Conservation (phyloP, 30 jellyfish, hydroid and myxozoan species). For the Catostylus mosaicus region DNA sequence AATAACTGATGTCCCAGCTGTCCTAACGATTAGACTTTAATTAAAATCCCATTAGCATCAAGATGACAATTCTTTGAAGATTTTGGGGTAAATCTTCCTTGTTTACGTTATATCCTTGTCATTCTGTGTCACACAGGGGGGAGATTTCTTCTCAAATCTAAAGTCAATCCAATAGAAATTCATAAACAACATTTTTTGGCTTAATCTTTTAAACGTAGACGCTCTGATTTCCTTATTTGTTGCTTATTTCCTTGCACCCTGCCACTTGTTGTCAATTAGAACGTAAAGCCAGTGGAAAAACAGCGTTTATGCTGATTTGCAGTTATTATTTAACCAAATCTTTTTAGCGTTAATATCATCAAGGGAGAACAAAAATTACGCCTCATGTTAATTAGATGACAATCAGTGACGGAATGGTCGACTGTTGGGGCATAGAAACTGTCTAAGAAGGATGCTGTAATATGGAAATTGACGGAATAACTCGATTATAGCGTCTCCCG, state of each 20-base stretch:
- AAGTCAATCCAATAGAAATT: background rate
- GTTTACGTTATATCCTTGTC: conserved; percentile 3
- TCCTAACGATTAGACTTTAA: conserved; percentile 16
- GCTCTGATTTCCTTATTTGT: conserved; percentile 25
- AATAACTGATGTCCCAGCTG: conserved; percentile 32
- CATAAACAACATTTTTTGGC: conserved; percentile 5
- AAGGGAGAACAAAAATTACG: conserved; percentile 14
- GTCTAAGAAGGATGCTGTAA: conserved; percentile 49
- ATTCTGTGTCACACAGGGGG: conserved; percentile 36
- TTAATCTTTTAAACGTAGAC: conserved; percentile 8
- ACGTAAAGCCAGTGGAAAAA: background rate
- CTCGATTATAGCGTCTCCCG: conserved; percentile 6
- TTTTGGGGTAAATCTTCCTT: background rate
- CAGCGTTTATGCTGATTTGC: background rate
- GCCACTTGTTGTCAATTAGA: conserved; percentile 14
- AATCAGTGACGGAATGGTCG: conserved; percentile 12
- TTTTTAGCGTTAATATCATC: conserved; percentile 35
- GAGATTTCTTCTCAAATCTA: conserved; percentile 3
- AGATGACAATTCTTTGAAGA: background rate
- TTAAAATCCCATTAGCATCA: conserved; percentile 9
- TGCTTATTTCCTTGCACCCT: conserved; percentile 70
- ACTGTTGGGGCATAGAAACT: background rate
- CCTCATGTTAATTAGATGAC: conserved; percentile 21
- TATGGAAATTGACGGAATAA: conserved; percentile 7
- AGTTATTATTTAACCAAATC: conserved; percentile 2